Percentiles rank a stretch among this genome's conserved stretches.
Evolutionary conservation across 1,140 invertebrate species (phyloP).

Genomic region (Melipona quadrifasciata): DNA sequence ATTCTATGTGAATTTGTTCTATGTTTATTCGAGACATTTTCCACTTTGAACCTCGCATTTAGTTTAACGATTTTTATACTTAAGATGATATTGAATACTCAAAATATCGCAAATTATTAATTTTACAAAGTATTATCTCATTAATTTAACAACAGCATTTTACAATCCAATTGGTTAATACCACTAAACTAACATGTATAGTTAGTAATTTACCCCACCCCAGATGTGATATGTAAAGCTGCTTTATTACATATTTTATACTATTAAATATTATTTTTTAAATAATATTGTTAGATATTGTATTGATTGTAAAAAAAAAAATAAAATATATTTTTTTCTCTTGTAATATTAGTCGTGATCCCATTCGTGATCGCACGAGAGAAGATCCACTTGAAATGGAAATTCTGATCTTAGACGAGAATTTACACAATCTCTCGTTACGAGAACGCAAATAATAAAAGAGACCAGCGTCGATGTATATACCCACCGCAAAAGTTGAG

Average conservation of each 20-base stretch:
- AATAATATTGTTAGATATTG: slow-evolving; percentile 74
- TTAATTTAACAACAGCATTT: slow-evolving; percentile 1
- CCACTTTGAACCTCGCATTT: neutral
- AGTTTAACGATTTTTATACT: neutral
- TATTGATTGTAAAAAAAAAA: slow-evolving; percentile 72
- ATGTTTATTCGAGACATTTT: neutral
- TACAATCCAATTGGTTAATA: slow-evolving; percentile 57
- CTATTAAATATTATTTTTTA: slow-evolving; percentile 74
- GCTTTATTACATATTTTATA: slow-evolving; percentile 78
- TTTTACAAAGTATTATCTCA: neutral
- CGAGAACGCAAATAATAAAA: too few species aligned
- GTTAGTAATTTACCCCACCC: slow-evolving; percentile 71
- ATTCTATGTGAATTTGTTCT: neutral
- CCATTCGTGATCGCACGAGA: too few species aligned
- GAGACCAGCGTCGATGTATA: neutral
- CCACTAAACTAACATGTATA: slow-evolving; percentile 53
- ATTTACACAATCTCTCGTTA: neutral
- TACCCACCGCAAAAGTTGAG: slow-evolving; percentile 7
- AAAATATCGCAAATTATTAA: neutral
- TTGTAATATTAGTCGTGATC: neutral
- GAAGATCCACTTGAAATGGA: neutral
- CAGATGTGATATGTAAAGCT: slow-evolving; percentile 82
- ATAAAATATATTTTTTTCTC: slow-evolving; percentile 52
- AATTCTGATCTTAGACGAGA: neutral
- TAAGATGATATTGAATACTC: neutral